phyloP scores from a whole-genome alignment of 2,113 vertebrate species.

The Proteles cristata region DNA sequence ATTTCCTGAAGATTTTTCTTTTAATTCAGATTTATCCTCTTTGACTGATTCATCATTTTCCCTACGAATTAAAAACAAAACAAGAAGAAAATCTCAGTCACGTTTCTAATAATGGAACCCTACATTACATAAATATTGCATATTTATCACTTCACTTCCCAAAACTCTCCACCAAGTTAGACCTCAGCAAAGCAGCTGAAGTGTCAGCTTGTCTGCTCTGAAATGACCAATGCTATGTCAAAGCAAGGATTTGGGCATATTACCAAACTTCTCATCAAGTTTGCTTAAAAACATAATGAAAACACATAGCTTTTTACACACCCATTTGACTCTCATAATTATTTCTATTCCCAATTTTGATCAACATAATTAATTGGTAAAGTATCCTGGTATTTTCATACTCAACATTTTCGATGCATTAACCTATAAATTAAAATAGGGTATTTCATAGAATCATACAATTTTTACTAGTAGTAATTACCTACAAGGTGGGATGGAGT shows the following conservation, averaged over 20 bases:
- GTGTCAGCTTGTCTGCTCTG: background rate
- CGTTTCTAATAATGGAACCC: constrained; percentile 19
- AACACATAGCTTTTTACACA: background rate
- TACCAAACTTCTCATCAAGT: background rate
- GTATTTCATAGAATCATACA: background rate
- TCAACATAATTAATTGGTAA: constrained; percentile 3
- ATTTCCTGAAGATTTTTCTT: constrained; percentile 92
- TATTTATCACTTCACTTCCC: constrained; percentile 27
- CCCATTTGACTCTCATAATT: background rate
- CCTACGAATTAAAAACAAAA: constrained; percentile 83
- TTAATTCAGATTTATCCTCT: constrained; percentile 92
- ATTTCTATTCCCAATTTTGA: constrained; percentile 39
- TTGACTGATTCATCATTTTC: constrained; percentile 90
- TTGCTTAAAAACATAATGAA: constrained; percentile 10
- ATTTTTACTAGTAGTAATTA: constrained; percentile 40
- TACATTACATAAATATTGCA: background rate
- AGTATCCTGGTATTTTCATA: background rate
- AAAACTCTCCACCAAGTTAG: constrained; percentile 21
- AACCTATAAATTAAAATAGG: background rate
- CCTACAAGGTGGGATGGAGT: background rate
- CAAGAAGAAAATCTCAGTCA: constrained; percentile 56
- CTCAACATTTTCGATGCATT: constrained; percentile 21
- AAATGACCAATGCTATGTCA: constrained; percentile 23
- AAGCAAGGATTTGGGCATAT: background rate
- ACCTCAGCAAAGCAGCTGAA: constrained; percentile 17